Base-by-base conservation (phyloP, 2,113 vertebrate species). In the Coryphaenoides rupestris region DNA sequence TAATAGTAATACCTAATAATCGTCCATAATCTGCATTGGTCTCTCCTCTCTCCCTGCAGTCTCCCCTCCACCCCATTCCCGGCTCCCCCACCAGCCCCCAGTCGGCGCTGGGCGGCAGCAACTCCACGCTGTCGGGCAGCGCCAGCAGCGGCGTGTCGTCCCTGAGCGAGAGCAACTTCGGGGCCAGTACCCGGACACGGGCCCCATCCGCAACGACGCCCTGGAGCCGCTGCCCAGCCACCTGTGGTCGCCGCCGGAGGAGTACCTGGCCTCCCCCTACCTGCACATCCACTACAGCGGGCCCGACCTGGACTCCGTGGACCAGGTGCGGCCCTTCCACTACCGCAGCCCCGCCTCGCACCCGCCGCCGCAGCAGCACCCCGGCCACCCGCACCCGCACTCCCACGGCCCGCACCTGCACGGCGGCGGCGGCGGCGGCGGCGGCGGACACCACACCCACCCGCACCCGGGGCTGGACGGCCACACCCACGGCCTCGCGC, bases 61-160 rank as follows among this genome's bases (percentile, higher is more conserved):
- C 95, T 66, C 95, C 96, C 59, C 93, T 97, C 64, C 95, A 97
- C 67, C 95, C 96, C 2, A 96, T 96, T 73, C 95, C 95, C 21
- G 96, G 95, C 66, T 96, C 95, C 4, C 96, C 96, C 65, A 96
- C 95, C 75, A 97, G 95, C 80, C 95, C 95, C 0, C 95, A 96
- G 86, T 97, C 95, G 15, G 95, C 94, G 60, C 77, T 98, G 73
- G 94, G 96, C 19, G 95, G 96, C 78, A 98, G 96, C 80, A 96
- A 96, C 87, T 97, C 95, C 56, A 96, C 95, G 2, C 89, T 98
- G 74, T 98, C 96, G 0, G 96, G 95, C 87, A 98, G 96, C 3
- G 95, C 95, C 85, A 98, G 96, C 90, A 98, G 95, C 0, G 96
- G 96, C 0, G 95, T 98, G 24, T 98, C 95, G 47, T 98, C 96